phyloP scores from a whole-genome alignment of 2,797 vertebrate species.

The Poecilia picta region DNA sequence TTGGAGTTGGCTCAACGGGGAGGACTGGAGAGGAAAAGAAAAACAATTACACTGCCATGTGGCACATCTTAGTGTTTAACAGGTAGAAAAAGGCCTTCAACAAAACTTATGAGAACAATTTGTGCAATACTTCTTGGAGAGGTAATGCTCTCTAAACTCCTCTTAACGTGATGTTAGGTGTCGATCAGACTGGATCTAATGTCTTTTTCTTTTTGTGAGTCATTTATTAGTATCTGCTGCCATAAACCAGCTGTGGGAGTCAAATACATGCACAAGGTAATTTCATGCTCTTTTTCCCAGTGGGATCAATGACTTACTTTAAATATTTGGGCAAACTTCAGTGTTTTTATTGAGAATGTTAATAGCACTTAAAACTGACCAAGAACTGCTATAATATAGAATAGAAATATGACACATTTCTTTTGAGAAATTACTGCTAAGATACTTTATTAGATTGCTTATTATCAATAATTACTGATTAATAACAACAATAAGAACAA shows the following conservation, averaged over 20 bases:
- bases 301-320: not conserved
- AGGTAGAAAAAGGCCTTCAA: not conserved
- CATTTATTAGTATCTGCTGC: not conserved
- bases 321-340: not conserved
- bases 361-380: not conserved
- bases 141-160: not conserved
- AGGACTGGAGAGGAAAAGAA: slow-evolving; percentile 23
- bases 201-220: not conserved
- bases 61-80: not conserved
- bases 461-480: not conserved
- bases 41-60: not conserved
- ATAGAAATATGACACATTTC: not conserved
- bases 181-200: not conserved
- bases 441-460: not conserved
- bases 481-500: not conserved
- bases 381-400: not conserved
- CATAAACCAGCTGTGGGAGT: not conserved
- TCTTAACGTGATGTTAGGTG: not conserved
- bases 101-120: not conserved
- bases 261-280: not conserved
- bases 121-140: not conserved
- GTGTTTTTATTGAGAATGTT: not conserved
- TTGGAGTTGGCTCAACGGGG: slow-evolving; percentile 43
- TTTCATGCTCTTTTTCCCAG: not conserved
- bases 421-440: not conserved